A percentile compares a stretch with the other conserved stretches of the same genome.
These are phyloP conservation scores for Euphonia xanthogaster DNA, from an alignment of 2,797 vertebrate genomes.

Conservation along the genomic window DNA sequence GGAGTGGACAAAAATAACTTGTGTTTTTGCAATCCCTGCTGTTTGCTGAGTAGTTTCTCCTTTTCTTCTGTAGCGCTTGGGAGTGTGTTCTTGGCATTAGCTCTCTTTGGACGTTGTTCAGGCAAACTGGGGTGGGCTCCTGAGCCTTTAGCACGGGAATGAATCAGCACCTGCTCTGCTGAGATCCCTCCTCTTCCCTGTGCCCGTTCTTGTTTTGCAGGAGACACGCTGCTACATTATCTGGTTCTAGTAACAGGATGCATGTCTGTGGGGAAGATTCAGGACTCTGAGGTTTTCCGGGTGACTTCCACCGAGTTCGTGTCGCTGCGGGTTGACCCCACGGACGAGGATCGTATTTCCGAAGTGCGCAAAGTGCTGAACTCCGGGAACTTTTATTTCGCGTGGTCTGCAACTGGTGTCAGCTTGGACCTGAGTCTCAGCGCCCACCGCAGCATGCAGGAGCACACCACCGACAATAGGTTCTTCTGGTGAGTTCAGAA, in stretches of 20 bases:
- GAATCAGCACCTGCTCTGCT: rapidly evolving
- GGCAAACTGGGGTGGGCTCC: neutral
- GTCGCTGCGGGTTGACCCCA: conserved; percentile 86
- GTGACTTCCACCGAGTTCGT: conserved; percentile 97
- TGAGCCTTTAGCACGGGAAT: neutral
- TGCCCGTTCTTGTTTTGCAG: conserved; percentile 66
- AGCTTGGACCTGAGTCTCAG: conserved; percentile 96
- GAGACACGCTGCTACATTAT: conserved; percentile 92
- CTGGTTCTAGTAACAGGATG: conserved; percentile 95
- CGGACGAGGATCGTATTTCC: conserved; percentile 90
- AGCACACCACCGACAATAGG: conserved; percentile 92
- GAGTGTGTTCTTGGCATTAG: neutral
- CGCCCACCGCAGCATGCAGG: conserved; percentile 90
- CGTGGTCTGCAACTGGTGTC: conserved; percentile 89
- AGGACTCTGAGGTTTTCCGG: conserved; percentile 97
- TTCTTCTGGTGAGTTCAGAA: conserved; percentile 90
- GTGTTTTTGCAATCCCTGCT: neutral
- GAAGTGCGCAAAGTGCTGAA: conserved; percentile 95
- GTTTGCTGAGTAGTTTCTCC: neutral
- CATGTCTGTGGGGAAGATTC: conserved; percentile 97
- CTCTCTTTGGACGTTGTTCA: neutral
- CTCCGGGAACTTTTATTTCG: conserved; percentile 97
- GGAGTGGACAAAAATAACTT: conserved; percentile 22
- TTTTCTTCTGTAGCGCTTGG: neutral
- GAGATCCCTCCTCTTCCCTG: neutral